These are phyloP conservation scores for Aplodontia rufa DNA, from an alignment of 2,113 vertebrate species.

Conservation along the genomic window DNA sequence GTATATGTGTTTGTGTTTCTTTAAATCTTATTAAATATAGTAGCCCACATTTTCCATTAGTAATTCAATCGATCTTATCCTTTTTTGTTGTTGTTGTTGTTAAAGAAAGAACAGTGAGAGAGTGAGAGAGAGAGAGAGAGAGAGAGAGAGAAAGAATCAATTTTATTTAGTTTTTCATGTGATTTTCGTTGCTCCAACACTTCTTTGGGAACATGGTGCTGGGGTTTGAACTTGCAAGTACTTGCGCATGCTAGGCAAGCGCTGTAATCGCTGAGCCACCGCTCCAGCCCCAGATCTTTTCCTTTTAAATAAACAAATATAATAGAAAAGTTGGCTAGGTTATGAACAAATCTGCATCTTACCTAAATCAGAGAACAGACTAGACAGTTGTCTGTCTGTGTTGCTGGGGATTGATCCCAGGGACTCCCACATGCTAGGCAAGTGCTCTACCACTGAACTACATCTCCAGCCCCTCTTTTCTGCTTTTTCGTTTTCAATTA, in stretches of 20 bases:
- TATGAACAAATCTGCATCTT: not conserved
- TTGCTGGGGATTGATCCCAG: not conserved
- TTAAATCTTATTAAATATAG: slow-evolving; percentile 20
- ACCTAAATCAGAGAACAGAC: slow-evolving; percentile 9
- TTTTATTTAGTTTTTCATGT: no score
- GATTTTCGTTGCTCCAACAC: no score
- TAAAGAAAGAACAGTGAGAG: no score
- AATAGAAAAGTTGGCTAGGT: not conserved
- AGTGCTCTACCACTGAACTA: no score
- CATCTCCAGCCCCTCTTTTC: not conserved
- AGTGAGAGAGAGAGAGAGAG: no score
- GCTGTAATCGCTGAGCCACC: no score
- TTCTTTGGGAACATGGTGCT: no score
- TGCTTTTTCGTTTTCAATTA: not conserved
- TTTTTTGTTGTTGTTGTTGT: not conserved
- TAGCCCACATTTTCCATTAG: not conserved
- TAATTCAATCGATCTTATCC: not conserved
- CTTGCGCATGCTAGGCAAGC: not conserved
- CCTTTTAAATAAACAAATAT: not conserved
- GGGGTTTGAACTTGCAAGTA: not conserved
- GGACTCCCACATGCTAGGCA: not conserved
- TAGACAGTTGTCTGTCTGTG: no score
- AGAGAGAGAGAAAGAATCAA: no score
- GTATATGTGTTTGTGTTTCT: not conserved
- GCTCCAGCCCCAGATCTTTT: not conserved